A percentile compares a stretch with the other conserved stretches of the same genome.
Conservation (phyloP, 2,113 vertebrate species). For the Patagioenas fasciata region DNA sequence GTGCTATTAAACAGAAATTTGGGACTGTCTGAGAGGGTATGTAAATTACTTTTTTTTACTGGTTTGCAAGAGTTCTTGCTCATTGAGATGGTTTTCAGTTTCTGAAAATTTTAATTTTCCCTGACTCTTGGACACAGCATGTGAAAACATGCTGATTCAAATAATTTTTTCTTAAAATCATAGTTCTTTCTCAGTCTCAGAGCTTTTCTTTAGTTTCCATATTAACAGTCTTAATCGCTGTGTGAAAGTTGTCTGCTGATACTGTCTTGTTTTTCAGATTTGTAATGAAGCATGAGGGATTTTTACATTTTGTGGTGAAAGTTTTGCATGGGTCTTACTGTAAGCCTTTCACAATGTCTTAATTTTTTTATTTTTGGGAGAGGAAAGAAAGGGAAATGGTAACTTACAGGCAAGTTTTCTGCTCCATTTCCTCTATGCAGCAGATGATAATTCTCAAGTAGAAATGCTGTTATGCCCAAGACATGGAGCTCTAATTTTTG, state of each 20-base stretch:
- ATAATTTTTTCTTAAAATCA: background rate
- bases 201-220: constrained; percentile 19
- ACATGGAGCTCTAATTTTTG: background rate
- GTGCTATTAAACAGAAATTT: background rate
- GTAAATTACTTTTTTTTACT: background rate
- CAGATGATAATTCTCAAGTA: constrained; percentile 13
- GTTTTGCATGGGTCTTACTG: constrained; percentile 57
- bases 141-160: background rate
- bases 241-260: constrained; percentile 17
- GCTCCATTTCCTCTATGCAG: constrained; percentile 11
- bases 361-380: constrained; percentile 40
- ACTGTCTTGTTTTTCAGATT: constrained; percentile 50
- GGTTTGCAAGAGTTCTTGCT: background rate
- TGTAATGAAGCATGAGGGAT: constrained; percentile 51
- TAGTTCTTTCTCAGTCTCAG: background rate
- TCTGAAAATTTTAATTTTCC: background rate
- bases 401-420: constrained; percentile 15
- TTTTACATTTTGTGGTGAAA: constrained; percentile 63
- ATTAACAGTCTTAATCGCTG: background rate
- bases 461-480: background rate
- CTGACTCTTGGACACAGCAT: background rate
- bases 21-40: background rate
- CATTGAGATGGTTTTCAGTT: background rate
- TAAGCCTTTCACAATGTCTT: constrained; percentile 38
- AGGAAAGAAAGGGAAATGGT: constrained; percentile 42